A percentile compares a stretch with the other conserved stretches of the same genome.
Evolutionary conservation across 2,113 vertebrate species (phyloP).

Genomic region (Fregata magnificens): DNA sequence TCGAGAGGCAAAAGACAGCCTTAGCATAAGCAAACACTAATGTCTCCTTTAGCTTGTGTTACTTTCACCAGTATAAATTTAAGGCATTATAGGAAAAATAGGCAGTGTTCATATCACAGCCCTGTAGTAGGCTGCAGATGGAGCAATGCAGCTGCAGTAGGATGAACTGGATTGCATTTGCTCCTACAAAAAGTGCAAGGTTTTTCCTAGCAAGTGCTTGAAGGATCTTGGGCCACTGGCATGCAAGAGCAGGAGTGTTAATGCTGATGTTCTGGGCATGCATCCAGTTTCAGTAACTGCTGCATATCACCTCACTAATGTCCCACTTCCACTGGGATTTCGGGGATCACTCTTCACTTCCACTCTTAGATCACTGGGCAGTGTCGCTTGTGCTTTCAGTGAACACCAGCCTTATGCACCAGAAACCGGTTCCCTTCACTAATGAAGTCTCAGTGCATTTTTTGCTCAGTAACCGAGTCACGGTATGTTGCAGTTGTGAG

Average conservation of each 20-base stretch:
- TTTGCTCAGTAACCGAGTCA: not conserved
- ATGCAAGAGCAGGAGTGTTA: not conserved
- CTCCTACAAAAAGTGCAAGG: not conserved
- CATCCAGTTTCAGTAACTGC: not conserved
- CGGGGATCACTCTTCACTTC: not conserved
- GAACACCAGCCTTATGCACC: not conserved
- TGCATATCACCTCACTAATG: not conserved
- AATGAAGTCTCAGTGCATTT: not conserved
- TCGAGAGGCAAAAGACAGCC: not conserved
- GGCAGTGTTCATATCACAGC: not conserved
- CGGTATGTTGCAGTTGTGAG: not conserved
- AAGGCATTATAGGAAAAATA: not conserved
- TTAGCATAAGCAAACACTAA: not conserved
- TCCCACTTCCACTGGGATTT: not conserved
- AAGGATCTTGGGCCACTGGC: not conserved
- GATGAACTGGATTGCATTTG: not conserved
- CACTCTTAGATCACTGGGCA: fast-evolving
- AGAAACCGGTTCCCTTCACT: not conserved
- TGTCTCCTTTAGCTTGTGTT: not conserved
- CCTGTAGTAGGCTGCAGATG: not conserved
- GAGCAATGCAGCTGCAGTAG: not conserved
- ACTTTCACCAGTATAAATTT: not conserved
- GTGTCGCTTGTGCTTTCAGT: not conserved
- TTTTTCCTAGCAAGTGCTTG: not conserved
- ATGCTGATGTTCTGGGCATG: not conserved